phyloP scores from a whole-genome alignment of 1,140 invertebrate genomes.

The Temnothorax curvispinosus region DNA sequence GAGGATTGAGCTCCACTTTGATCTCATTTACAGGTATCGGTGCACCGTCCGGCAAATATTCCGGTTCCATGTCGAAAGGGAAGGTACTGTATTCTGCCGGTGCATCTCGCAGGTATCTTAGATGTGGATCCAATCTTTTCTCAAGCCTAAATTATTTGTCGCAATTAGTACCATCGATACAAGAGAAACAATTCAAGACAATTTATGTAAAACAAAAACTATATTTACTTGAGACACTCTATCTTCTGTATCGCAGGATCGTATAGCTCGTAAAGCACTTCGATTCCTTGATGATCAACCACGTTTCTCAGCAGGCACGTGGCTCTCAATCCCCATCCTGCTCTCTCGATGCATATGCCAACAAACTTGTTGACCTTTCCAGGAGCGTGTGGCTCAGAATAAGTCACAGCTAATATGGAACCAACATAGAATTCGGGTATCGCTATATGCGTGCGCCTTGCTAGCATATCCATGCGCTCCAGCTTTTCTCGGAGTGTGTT shows the following conservation, averaged over 20 bases:
- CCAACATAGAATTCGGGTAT: conserved; percentile 99
- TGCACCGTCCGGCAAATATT: conserved; percentile 91
- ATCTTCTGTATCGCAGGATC: conserved; percentile 96
- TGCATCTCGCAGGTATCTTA: conserved; percentile 97
- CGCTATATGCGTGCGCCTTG: conserved; percentile 92
- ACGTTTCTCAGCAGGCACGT: conserved; percentile 96
- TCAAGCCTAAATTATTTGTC: conserved; percentile 91
- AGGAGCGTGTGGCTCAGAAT: conserved; percentile 94
- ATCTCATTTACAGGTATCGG: conserved; percentile 95
- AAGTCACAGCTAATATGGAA: conserved; percentile 96
- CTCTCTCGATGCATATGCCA: conserved; percentile 97
- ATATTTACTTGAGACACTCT: conserved; percentile 86
- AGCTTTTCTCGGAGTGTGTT: conserved; percentile 95
- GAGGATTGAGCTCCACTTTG: conserved; percentile 93
- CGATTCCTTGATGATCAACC: conserved; percentile 95
- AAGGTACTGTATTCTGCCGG: conserved; percentile 97
- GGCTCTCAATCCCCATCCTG: conserved; percentile 92
- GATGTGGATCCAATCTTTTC: conserved; percentile 95
- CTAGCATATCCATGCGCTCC: conserved; percentile 97
- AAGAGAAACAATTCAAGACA: conserved; percentile 14
- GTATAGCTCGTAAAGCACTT: conserved; percentile 97
- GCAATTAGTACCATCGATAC: conserved; percentile 75
- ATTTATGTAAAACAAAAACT: neutral
- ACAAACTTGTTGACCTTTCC: conserved; percentile 96
- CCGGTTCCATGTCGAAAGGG: conserved; percentile 95